Evolutionary conservation across 2,888 invertebrate genomes (phyloP), one percentile per base, ranked within the genome.

Genomic region (Arrhopalites spinosus): DNA sequence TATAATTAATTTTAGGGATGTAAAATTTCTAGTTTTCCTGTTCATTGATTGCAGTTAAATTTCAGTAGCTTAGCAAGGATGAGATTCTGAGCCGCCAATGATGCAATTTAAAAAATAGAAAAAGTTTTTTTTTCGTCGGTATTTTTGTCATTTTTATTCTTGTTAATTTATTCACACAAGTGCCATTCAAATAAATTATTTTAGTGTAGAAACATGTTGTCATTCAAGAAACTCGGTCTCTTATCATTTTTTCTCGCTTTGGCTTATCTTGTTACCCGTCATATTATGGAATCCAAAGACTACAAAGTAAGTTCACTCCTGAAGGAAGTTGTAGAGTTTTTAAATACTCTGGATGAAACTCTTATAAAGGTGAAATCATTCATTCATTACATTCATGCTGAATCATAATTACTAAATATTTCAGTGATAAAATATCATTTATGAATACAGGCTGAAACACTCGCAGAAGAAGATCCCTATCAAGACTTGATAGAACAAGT

Each of bases 401-500:
- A n/a, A n/a, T n/a, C n/a, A n/a, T n/a, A n/a, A n/a, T n/a, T n/a
- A n/a, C n/a, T n/a, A n/a, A n/a, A n/a, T n/a, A n/a, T n/a, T n/a
- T n/a, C n/a, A n/a, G n/a, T n/a, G 36, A 36, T 13, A 36, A 30
- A 66, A 43, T 53, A 53, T 53, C 20, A 5, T 53, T 20, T 53
- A 5, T 53, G 5, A 56, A 56, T 15, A 27, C 17, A 79, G 79
- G 77, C 78, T 11, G 68, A 79, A 64, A 79, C 56, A 64, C 72
- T 78, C 15, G 76, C 75, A 64, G 68, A 77, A 56, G 73, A 75
- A 13, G 80, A 80, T 66, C 78, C 80, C 11, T 80, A 77, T 69
- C 63, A 75, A 13, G 78, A 80, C 30, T 74, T 80, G 36, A 74
- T 77, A 45, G 77, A 77, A 30, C 73, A 78, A 76, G 78, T 80